Evolutionary conservation across 2,888 invertebrate species (phyloP).

Genomic region (Drosophila melanosoma): DNA sequence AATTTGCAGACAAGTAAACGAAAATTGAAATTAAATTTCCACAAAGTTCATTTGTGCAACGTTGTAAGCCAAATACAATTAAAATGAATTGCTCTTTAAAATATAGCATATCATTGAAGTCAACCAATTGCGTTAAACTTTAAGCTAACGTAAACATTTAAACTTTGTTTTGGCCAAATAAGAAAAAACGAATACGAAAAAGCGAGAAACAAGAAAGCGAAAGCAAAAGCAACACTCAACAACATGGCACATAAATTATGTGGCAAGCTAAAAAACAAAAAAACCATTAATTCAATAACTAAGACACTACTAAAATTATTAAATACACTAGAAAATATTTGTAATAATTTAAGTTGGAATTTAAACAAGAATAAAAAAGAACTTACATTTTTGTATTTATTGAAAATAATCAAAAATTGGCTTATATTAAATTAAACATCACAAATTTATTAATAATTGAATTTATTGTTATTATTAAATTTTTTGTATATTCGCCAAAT

Average conservation of each 20-base stretch:
- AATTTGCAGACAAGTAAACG: conserved; percentile 31
- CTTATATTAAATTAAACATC: neutral
- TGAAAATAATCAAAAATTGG: neutral
- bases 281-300: neutral
- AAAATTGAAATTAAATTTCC: conserved; percentile 27
- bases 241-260: conserved; percentile 52
- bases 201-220: conserved; percentile 35
- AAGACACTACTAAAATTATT: neutral
- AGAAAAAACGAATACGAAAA: conserved; percentile 9
- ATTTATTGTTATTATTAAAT: neutral
- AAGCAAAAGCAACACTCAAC: conserved; percentile 33
- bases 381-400: neutral
- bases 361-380: neutral
- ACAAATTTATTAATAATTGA: neutral
- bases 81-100: conserved; percentile 35
- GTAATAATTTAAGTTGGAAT: neutral
- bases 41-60: conserved; percentile 38
- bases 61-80: conserved; percentile 34
- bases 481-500: neutral
- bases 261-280: conserved; percentile 18
- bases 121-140: conserved; percentile 44
- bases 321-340: conserved; percentile 24
- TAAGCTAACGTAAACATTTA: conserved; percentile 61
- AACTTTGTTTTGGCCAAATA: conserved; percentile 8
- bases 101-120: conserved; percentile 44